A percentile compares a stretch with the other conserved stretches of the same genome.
Conservation (phyloP, 1,140 invertebrate species). For the Drosophila guanche region DNA sequence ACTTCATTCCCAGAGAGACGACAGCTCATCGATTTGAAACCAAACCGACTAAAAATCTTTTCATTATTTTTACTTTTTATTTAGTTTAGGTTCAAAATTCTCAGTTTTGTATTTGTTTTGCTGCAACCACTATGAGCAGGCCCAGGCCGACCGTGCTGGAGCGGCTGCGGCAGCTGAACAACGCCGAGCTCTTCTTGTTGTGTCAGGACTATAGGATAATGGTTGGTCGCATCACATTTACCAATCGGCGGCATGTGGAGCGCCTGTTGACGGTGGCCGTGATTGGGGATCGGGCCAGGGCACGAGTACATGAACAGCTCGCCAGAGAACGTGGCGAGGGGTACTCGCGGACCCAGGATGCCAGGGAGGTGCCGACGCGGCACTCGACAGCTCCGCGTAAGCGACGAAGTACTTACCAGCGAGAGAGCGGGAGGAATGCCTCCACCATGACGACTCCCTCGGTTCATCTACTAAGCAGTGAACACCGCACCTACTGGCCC, state of each 20-base stretch:
- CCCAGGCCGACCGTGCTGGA: too few species aligned
- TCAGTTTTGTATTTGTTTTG: too few species aligned
- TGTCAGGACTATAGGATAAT: conserved; percentile 30
- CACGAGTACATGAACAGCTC: conserved; percentile 27
- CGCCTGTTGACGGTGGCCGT: conserved; percentile 49
- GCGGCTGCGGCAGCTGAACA: conserved; percentile 23
- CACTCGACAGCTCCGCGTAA: neutral
- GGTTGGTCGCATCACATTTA: neutral
- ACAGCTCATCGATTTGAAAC: too few species aligned
- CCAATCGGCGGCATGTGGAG: conserved; percentile 34
- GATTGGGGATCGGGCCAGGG: conserved; percentile 44
- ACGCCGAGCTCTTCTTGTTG: conserved; percentile 36
- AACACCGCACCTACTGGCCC: neutral
- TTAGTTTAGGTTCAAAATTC: too few species aligned
- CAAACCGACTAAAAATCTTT: too few species aligned
- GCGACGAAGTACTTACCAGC: neutral
- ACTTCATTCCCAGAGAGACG: too few species aligned
- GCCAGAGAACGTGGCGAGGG: conserved; percentile 1
- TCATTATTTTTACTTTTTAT: too few species aligned
- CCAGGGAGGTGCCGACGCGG: neutral
- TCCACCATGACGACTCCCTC: conserved; percentile 13
- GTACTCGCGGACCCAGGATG: neutral
- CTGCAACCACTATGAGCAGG: too few species aligned
- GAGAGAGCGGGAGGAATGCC: neutral
- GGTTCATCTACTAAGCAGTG: neutral